Evolutionary conservation across 1,140 invertebrate species (phyloP).

Genomic region (Condylostylus longicornis): DNA sequence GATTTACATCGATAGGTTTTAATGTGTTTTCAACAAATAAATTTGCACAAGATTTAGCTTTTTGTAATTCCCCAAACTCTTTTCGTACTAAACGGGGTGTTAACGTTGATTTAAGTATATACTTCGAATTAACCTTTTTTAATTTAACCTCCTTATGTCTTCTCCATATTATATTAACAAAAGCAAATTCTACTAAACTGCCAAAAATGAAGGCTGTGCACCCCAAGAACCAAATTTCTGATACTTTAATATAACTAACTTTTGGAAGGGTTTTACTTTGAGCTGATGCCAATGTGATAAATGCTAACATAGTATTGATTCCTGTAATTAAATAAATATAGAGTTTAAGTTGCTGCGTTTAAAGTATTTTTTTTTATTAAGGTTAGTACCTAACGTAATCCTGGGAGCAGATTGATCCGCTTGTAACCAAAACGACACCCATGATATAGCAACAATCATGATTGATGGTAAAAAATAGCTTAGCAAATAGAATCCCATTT

Average conservation of each 20-base stretch:
- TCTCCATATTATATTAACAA: conserved; percentile 76
- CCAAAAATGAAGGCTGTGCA: conserved; percentile 73
- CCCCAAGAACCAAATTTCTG: conserved; percentile 74
- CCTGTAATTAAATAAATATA: conserved; percentile 27
- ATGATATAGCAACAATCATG: conserved; percentile 74
- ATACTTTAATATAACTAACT: conserved; percentile 78
- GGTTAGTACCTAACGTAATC: conserved; percentile 51
- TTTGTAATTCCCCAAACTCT: conserved; percentile 38
- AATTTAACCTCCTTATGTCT: conserved; percentile 67
- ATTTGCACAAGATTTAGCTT: conserved; percentile 35
- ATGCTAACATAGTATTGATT: conserved; percentile 74
- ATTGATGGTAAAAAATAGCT: conserved; percentile 82
- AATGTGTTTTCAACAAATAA: too few relatives aligned
- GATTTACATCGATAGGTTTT: too few relatives aligned
- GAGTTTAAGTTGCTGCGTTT: neutral
- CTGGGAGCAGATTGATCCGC: conserved; percentile 71
- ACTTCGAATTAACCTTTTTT: conserved; percentile 72
- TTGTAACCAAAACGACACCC: conserved; percentile 84
- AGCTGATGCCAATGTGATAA: conserved; percentile 69
- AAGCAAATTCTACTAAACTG: conserved; percentile 73
- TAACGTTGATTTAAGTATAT: conserved; percentile 65
- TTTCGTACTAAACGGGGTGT: conserved; percentile 58
- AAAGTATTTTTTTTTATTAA: neutral
- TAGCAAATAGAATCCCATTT: conserved; percentile 77
- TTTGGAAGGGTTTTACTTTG: conserved; percentile 64